Base-by-base conservation (phyloP, 1,140 invertebrate genomes). In the Drosophila tani region DNA sequence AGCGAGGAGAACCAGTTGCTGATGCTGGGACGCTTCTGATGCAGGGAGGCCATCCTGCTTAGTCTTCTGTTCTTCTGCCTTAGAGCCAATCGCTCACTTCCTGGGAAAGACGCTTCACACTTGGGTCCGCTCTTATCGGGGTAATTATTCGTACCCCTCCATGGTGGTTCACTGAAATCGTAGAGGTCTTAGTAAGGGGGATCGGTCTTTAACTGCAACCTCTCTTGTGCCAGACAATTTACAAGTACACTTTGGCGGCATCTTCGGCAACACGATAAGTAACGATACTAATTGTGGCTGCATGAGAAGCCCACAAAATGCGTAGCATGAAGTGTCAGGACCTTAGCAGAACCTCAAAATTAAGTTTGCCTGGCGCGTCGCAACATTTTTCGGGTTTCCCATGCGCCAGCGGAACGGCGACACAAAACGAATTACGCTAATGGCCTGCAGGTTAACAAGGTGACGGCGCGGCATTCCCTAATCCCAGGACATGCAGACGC, bases 1-100 rank as follows among this genome's bases (percentile, higher is more conserved):
- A 97, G 87, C 58, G 96, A 96, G 58, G 95, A 96, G 92, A 96
- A 96, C 96, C 96, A 97, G 83, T 95, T 95, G 63, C 95, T 94
- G 45, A 96, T 95, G 80, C 94, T 95, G 91, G 92, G 94, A 82
- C 93, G 94, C 84, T 93, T 94, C 93, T 95, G 90, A 3, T 92
- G 91, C 35, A 86, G 58, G 29, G 84, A 65, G n/a, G 82, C 73
- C 74, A 84, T 87, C 40, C 53, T 90, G 76, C 43, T 91, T 70
- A 43, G 35, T 27, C 17, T 21, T 15, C 14, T 29, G 45, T 40
- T 29, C 64, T 11, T 63, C 41, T 15, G 59, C 47, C 49, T 64
- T 21, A 29, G n/a, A 35, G 12, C 21, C 68, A 60, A 80, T 74
- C 80, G 69, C 56, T 76, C 53, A 75, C 78, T 85, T 90, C 70